phyloP scores from a whole-genome alignment of 2,797 vertebrate species.

The Chelonia mydas region DNA sequence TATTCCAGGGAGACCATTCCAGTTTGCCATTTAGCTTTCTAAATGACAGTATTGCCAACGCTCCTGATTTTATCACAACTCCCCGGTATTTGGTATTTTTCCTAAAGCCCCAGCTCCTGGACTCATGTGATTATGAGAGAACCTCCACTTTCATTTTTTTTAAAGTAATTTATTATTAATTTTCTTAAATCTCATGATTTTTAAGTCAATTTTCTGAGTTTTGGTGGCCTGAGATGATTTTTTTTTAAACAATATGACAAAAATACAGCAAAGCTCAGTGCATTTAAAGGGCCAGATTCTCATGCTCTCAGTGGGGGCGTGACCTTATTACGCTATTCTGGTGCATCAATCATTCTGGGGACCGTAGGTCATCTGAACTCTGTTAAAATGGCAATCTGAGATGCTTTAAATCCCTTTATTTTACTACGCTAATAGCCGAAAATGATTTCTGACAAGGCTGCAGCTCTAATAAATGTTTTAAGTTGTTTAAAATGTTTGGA shows the following conservation, averaged over 20 bases:
- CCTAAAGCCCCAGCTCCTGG: not conserved
- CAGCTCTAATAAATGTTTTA: conserved; percentile 60
- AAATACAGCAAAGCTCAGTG: conserved; percentile 58
- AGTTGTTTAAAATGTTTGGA: conserved; percentile 50
- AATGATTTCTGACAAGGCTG: conserved; percentile 63
- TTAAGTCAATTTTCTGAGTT: not conserved
- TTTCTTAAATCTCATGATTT: not conserved
- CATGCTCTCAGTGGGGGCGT: not conserved
- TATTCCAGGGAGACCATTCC: not conserved
- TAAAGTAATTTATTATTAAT: not conserved
- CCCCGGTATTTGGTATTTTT: not conserved
- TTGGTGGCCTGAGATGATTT: not conserved
- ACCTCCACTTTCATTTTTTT: not conserved
- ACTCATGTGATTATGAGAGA: not conserved
- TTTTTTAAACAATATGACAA: not conserved
- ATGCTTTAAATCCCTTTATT: conserved; percentile 56
- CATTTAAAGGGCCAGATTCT: conserved; percentile 51
- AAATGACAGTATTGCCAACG: not conserved
- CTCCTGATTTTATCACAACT: not conserved
- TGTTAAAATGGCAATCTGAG: conserved; percentile 68
- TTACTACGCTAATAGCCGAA: conserved; percentile 54
- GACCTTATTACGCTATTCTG: conserved; percentile 14
- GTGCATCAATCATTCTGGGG: conserved; percentile 67
- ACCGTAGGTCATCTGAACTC: conserved; percentile 62
- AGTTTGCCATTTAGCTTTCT: not conserved